Percentiles rank a stretch among this genome's conserved stretches.
Conservation (phyloP, 1,140 invertebrate genomes). For the Arion vulgaris region DNA sequence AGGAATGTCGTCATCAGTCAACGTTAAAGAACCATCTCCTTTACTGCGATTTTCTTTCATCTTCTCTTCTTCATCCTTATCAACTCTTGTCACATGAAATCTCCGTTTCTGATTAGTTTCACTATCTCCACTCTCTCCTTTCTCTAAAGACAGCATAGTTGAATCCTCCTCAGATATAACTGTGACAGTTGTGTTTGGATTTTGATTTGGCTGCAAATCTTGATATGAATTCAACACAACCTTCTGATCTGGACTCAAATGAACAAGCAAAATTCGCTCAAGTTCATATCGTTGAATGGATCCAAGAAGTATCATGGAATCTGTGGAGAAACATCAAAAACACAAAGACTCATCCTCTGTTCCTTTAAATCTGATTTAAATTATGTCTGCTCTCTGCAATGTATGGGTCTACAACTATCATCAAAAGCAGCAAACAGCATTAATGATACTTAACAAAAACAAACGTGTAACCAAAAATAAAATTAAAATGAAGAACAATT, state of each 20-base stretch:
- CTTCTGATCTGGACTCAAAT: conserved; percentile 62
- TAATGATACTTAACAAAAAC: no score
- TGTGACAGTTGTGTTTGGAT: neutral
- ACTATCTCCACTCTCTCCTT: neutral
- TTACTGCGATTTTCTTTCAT: neutral
- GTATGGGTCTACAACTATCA: no score
- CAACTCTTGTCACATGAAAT: conserved; percentile 60
- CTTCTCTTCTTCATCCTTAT: conserved; percentile 41
- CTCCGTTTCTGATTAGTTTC: conserved; percentile 22
- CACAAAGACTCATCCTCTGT: no score
- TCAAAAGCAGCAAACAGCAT: no score
- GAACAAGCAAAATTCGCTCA: conserved; percentile 81
- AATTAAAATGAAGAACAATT: no score
- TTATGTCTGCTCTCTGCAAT: no score
- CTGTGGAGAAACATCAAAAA: conserved; percentile 60
- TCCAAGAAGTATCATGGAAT: conserved; percentile 94
- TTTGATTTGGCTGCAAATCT: neutral
- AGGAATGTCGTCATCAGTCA: neutral
- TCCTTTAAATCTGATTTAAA: no score
- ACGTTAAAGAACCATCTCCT: neutral
- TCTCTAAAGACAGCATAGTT: neutral
- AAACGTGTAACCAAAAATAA: no score
- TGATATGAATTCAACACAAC: conserved; percentile 33
- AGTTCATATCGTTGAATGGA: conserved; percentile 92
- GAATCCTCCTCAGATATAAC: neutral